Conservation (phyloP, 2,888 invertebrate species). For the Carabus problematicus region DNA sequence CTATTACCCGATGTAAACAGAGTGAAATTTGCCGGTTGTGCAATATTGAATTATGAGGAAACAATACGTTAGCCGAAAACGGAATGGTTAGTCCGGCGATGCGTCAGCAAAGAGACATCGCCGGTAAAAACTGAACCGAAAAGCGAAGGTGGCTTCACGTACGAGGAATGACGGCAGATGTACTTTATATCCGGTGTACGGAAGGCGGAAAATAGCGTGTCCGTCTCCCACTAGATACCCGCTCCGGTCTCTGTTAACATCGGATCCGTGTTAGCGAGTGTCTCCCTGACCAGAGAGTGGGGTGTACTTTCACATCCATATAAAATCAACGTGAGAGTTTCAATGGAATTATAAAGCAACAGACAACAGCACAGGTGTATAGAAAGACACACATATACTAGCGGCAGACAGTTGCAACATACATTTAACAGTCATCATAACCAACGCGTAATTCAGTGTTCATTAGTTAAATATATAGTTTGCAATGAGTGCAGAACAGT, state of each 20-base stretch:
- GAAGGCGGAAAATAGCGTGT: not conserved
- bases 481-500: slow-evolving; percentile 37
- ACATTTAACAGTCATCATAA: slow-evolving; percentile 15
- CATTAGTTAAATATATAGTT: slow-evolving; percentile 33
- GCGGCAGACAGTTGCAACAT: slow-evolving; percentile 21
- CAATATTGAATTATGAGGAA: slow-evolving; percentile 33
- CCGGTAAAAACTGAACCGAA: slow-evolving; percentile 39
- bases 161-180: no score
- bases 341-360: slow-evolving; percentile 54
- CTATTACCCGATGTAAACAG: slow-evolving; percentile 14
- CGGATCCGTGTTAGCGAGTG: slow-evolving; percentile 47
- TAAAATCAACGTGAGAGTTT: slow-evolving; percentile 59
- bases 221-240: slow-evolving; percentile 26
- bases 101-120: slow-evolving; percentile 28
- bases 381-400: slow-evolving; percentile 1
- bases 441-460: slow-evolving; percentile 14
- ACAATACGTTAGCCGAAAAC: slow-evolving; percentile 32
- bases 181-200: slow-evolving; percentile 1
- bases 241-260: slow-evolving; percentile 18
- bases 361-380: slow-evolving; percentile 17
- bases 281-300: slow-evolving; percentile 53
- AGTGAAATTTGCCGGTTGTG: slow-evolving; percentile 34
- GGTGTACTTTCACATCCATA: slow-evolving; percentile 60
- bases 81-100: slow-evolving; percentile 23
- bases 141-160: slow-evolving; percentile 37